These are phyloP conservation scores for Pogonus chalceus DNA, from an alignment of 1,140 invertebrate genomes.

Conservation along the genomic window DNA sequence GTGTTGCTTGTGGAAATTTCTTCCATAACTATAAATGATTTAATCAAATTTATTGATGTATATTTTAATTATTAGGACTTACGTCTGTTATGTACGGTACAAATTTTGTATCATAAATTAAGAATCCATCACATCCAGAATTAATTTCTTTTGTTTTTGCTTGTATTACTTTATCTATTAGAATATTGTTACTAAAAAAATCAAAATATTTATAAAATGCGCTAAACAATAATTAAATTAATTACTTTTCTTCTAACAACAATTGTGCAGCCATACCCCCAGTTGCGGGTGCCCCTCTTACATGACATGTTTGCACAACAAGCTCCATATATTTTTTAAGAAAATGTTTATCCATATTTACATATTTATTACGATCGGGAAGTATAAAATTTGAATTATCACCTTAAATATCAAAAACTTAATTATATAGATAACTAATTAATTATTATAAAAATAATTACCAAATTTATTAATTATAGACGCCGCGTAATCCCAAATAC, in stretches of 20 bases:
- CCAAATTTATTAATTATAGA: slow-evolving; percentile 61
- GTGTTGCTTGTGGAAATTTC: slow-evolving; percentile 30
- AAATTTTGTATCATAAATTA: slow-evolving; percentile 55
- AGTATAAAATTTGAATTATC: slow-evolving; percentile 47
- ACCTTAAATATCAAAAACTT: slow-evolving; percentile 31
- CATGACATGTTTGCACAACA: slow-evolving; percentile 51
- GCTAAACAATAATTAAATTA: too few relatives aligned
- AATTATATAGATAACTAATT: slow-evolving; percentile 2
- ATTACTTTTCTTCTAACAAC: slow-evolving; percentile 31
- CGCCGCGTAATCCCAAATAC: slow-evolving; percentile 67
- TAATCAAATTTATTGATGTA: slow-evolving; percentile 8
- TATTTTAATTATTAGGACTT: slow-evolving; percentile 17
- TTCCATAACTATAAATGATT: slow-evolving; percentile 40
- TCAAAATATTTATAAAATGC: too few relatives aligned
- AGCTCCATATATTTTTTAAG: slow-evolving; percentile 51
- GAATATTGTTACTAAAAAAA: slow-evolving; percentile 29
- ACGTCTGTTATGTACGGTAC: slow-evolving; percentile 50
- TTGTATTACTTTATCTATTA: slow-evolving; percentile 38
- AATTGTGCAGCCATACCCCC: slow-evolving; percentile 59
- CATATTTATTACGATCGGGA: slow-evolving; percentile 58
- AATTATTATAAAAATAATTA: slow-evolving; percentile 18
- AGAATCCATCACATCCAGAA: slow-evolving; percentile 57
- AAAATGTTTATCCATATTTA: slow-evolving; percentile 53
- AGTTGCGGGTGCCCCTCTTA: slow-evolving; percentile 50
- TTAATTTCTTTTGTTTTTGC: slow-evolving; percentile 48